Percentiles rank a stretch among this genome's conserved stretches.
These are phyloP conservation scores for Procambarus clarkii DNA, from an alignment of 1,140 invertebrate genomes.

Conservation along the genomic window DNA sequence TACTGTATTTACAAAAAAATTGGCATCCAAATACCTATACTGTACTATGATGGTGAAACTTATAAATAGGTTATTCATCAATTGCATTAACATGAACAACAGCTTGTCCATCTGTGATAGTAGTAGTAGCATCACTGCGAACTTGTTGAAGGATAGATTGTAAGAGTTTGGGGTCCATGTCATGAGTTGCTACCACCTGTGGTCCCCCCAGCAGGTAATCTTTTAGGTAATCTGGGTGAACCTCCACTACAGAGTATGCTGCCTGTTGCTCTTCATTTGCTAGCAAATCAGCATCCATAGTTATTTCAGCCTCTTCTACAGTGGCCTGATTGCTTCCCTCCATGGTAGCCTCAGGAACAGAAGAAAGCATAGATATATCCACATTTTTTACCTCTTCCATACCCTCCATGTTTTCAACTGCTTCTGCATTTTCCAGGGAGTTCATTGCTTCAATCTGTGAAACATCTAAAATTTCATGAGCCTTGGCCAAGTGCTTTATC, in stretches of 20 bases:
- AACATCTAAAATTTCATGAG: conserved; percentile 56
- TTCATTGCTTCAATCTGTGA: conserved; percentile 47
- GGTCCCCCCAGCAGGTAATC: conserved; percentile 48
- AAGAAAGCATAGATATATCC: conserved; percentile 10
- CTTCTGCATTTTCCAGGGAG: conserved; percentile 56
- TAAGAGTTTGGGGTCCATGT: conserved; percentile 62
- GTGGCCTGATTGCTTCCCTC: conserved; percentile 8
- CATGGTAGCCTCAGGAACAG: conserved; percentile 18
- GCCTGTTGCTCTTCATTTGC: conserved; percentile 35
- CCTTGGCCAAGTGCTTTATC: conserved; percentile 66
- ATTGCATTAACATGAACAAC: conserved; percentile 59
- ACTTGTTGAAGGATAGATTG: conserved; percentile 62
- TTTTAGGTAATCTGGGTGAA: conserved; percentile 61
- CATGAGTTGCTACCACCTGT: conserved; percentile 56
- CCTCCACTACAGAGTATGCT: conserved; percentile 60
- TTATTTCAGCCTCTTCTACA: conserved; percentile 44
- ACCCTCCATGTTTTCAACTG: conserved; percentile 63
- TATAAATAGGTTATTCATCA: conserved; percentile 17
- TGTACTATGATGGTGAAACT: neutral
- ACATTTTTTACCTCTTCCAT: conserved; percentile 28
- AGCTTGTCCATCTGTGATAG: conserved; percentile 24
- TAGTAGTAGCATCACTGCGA: neutral
- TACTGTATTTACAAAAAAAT: neutral
- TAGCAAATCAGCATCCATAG: conserved; percentile 59
- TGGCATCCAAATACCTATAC: neutral